These are phyloP conservation scores for Halcyon malimbica DNA, from an alignment of 2,113 vertebrate species.

Conservation along the genomic window DNA sequence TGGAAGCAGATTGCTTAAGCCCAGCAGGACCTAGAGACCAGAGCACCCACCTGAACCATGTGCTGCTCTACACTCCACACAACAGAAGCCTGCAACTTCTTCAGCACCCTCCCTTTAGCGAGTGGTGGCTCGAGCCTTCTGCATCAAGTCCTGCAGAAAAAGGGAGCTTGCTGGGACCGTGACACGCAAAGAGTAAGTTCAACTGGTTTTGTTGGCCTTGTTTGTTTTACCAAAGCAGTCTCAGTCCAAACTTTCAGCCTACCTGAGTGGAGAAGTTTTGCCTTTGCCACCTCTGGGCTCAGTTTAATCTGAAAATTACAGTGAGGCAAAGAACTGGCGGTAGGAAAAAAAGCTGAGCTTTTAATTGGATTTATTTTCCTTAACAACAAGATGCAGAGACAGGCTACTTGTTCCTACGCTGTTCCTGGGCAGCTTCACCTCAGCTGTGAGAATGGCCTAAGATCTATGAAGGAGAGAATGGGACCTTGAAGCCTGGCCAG, in stretches of 20 bases:
- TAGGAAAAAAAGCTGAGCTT: not conserved
- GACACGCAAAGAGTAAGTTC: not conserved
- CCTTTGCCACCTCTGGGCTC: not conserved
- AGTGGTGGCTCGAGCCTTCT: not conserved
- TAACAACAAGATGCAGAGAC: not conserved
- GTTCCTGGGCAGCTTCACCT: not conserved
- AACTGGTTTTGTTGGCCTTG: not conserved
- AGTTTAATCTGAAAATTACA: not conserved
- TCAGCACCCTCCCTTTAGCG: not conserved
- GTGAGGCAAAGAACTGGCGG: not conserved
- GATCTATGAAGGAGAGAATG: not conserved
- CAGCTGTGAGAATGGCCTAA: not conserved
- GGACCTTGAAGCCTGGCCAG: not conserved
- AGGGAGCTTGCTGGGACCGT: not conserved
- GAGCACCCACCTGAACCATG: not conserved
- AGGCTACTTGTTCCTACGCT: not conserved
- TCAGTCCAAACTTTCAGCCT: not conserved
- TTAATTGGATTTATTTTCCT: not conserved
- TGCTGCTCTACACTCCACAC: accelerated
- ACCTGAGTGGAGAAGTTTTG: not conserved
- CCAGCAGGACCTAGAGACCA: not conserved
- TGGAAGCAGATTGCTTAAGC: not conserved
- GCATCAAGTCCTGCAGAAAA: not conserved
- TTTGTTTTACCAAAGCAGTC: not conserved
- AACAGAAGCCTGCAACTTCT: not conserved